Conservation (phyloP, 2,888 invertebrate genomes). For the Dyspetes luteomarginatus region DNA sequence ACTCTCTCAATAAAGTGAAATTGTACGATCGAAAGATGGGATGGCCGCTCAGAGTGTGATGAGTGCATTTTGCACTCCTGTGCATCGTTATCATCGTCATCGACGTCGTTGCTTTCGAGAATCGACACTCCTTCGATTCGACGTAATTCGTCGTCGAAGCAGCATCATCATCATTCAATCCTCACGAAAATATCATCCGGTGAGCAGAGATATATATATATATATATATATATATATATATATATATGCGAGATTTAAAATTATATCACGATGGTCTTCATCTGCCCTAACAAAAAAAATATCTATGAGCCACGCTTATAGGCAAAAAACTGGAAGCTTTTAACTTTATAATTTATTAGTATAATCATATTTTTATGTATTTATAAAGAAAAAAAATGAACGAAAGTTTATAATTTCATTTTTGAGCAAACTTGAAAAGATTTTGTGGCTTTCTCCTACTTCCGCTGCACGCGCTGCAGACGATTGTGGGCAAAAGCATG, state of each 20-base stretch:
- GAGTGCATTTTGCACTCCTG: slow-evolving; percentile 30
- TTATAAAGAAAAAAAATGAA: too few species aligned
- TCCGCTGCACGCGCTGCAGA: too few species aligned
- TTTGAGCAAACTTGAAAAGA: too few species aligned
- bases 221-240: not conserved
- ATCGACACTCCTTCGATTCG: not conserved
- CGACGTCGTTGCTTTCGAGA: not conserved
- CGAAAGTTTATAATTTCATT: too few species aligned
- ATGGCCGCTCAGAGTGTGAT: slow-evolving; percentile 33
- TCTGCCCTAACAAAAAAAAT: not conserved
- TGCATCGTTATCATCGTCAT: slow-evolving; percentile 12
- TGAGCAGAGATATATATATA: not conserved
- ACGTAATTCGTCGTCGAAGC: too few species aligned
- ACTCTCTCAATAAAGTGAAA: too few species aligned
- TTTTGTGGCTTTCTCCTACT: too few species aligned
- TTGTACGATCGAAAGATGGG: not conserved
- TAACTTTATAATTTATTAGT: too few species aligned
- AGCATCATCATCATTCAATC: not conserved
- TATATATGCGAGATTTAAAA: not conserved
- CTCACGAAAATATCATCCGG: not conserved
- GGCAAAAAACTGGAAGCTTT: too few species aligned
- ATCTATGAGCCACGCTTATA: too few species aligned
- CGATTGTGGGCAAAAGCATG: too few species aligned
- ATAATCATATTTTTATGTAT: too few species aligned
- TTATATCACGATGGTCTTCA: not conserved